Percentiles rank a stretch among this genome's conserved stretches.
Conservation (phyloP, 2,888 invertebrate species). For the Catocala nupta region DNA sequence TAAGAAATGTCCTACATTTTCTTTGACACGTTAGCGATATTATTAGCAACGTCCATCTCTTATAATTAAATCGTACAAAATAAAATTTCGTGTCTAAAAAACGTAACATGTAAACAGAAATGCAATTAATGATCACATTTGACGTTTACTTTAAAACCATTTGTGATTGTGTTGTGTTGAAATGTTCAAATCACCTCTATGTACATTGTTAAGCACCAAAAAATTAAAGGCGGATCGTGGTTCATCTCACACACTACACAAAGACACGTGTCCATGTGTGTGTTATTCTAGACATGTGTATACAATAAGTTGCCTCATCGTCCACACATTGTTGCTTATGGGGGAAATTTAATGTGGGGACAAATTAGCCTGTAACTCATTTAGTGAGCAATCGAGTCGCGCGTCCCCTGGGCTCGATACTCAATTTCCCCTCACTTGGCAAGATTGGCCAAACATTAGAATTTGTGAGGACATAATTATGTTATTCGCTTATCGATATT, state of each 20-base stretch:
- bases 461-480: constrained; percentile 1
- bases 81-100: no score
- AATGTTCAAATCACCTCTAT: no score
- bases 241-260: not conserved
- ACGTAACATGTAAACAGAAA: no score
- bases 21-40: no score
- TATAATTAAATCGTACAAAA: no score
- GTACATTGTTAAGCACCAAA: not conserved
- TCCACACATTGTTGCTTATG: constrained; percentile 26
- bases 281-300: constrained; percentile 13
- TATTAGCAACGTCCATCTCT: no score
- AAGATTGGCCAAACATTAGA: constrained; percentile 1
- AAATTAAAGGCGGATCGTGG: constrained; percentile 6
- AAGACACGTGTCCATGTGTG: not conserved
- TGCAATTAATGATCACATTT: no score
- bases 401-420: constrained; percentile 24
- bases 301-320: constrained; percentile 33
- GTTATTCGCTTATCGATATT: no score
- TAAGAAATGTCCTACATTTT: no score
- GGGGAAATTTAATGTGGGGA: constrained; percentile 33
- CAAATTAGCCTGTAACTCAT: constrained; percentile 48
- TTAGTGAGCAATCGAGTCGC: constrained; percentile 42
- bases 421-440: constrained; percentile 12
- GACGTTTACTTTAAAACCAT: no score
- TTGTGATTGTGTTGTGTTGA: no score